phyloP scores from a whole-genome alignment of 2,113 vertebrate species.

The Mirounga angustirostris region DNA sequence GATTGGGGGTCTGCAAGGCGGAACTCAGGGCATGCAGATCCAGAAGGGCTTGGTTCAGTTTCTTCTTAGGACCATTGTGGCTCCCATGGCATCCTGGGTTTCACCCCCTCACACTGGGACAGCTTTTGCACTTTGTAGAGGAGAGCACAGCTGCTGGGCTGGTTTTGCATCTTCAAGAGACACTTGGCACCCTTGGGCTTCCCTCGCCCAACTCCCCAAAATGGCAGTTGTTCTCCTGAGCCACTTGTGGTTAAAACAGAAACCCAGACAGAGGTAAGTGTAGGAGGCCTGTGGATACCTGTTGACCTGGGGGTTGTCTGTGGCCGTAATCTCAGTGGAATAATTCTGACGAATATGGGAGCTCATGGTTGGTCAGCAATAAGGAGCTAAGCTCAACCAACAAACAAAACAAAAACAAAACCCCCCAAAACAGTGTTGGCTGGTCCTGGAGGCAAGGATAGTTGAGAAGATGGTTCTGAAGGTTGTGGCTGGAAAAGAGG shows the following conservation, averaged over 20 bases:
- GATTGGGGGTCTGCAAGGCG: accelerated
- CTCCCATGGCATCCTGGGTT: neutral
- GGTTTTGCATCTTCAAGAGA: neutral
- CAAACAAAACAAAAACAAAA: neutral
- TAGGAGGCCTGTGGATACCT: neutral
- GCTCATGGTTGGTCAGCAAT: neutral
- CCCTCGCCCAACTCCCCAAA: neutral
- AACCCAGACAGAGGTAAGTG: neutral
- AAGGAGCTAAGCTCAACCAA: neutral
- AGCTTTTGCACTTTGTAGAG: neutral
- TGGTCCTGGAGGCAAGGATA: neutral
- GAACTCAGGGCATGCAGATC: neutral
- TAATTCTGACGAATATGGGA: neutral
- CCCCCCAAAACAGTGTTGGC: neutral
- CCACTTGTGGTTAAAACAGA: neutral
- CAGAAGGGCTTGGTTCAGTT: neutral
- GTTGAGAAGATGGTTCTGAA: neutral
- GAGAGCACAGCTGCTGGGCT: neutral
- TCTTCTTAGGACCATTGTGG: neutral
- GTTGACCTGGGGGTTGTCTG: neutral
- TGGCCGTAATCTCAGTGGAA: neutral
- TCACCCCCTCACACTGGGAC: neutral
- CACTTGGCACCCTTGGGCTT: neutral
- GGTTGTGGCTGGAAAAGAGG: neutral
- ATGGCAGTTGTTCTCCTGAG: neutral